Base-by-base conservation (phyloP, 2,888 invertebrate genomes). In the Furcula furcula region DNA sequence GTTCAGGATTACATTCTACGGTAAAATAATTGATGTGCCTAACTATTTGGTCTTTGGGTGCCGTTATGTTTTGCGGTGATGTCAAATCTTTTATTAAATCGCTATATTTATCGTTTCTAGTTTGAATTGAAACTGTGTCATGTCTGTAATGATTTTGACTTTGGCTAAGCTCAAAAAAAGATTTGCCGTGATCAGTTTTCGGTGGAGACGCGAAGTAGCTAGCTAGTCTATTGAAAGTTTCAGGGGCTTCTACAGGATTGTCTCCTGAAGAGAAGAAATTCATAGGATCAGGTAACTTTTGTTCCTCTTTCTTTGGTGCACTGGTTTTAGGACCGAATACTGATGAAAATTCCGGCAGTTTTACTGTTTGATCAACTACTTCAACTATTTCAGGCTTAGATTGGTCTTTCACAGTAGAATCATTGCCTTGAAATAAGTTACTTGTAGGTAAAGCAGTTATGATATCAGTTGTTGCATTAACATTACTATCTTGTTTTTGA, bases 101-200 rank as follows among this genome's bases (percentile, higher is more conserved):
- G 38, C 67, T 36, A 36, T 42, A 46, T 46, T 38, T 45, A 13
- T 20, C 34, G 4, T 30, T 34, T 31, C 7, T 33, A 18, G 29
- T 25, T 2, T 15, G 16, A 12, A 18, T 28, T n/a, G 21, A 14
- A 9, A 12, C 20, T 1, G 46, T 43, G 11, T 59, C 63, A 35
- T 84, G 80, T 50, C 81, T 75, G 16, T 81, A 85, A 42, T 87
- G 86, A 26, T 85, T 76, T 74, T 86, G 84, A 36, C 85, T 79
- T 39, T 83, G 76, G 59, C 88, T 87, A 34, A 87, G 67, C 54
- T 88, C 87, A 86, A 88, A 88, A 88, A 88, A 88, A 83, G 87
- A 78, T 50, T 87, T 87, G 10, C 78, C 63, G 22, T 70, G 76
- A 1, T 86, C 84, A 0, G 77, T 63, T 70, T 82, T 76, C 0